Evolutionary conservation across 1,140 invertebrate genomes (phyloP), one percentile per base, ranked within the genome.

Genomic region (Dendroctonus ponderosae): DNA sequence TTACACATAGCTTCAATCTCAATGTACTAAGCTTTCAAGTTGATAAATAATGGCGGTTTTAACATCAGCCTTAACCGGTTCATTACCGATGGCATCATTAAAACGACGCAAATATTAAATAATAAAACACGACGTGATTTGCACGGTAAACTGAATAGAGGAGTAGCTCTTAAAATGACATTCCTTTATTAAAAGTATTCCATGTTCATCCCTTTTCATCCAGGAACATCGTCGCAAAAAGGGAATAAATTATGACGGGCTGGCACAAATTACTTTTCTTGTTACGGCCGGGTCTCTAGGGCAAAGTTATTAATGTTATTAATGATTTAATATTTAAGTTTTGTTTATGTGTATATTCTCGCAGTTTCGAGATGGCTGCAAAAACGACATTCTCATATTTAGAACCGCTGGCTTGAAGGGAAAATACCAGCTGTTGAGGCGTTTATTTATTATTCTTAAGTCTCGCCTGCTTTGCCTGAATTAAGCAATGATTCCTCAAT

Each of bases 181-280:
- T 50, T 63, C 51, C 48, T 62, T 43, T 6, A 63, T 51, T 63
- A 63, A 63, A 63, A 54, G 61, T 63, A 52, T 63, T 43, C 14
- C 61, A 38, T 63, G 15, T 54, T n/a, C 54, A 63, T 63, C 61
- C 61, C 61, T 54, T 44, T 63, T 63, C 61, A 26, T 54, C 11
- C 41, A 46, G 50, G 51, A 53, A 63, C 42, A 54, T 44, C 15
- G 42, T 44, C 39, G 40, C 26, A 63, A 63, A 63, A 63, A 63
- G 61, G 38, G 61, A 63, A 63, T 63, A 63, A 63, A 63, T 63
- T 63, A 63, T 63, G 8, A n/a, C 61, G 61, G 52, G 14, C 42
- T 44, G 50, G 61, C 52, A 63, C 40, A 63, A 63, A 63, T 63
- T 63, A 52, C 51, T 46, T 63, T 63, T 63, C 43, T 63, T 63